A percentile compares a stretch with the other conserved stretches of the same genome.
Evolutionary conservation across 2,113 vertebrate genomes (phyloP).

Genomic region (Fulica atra): DNA sequence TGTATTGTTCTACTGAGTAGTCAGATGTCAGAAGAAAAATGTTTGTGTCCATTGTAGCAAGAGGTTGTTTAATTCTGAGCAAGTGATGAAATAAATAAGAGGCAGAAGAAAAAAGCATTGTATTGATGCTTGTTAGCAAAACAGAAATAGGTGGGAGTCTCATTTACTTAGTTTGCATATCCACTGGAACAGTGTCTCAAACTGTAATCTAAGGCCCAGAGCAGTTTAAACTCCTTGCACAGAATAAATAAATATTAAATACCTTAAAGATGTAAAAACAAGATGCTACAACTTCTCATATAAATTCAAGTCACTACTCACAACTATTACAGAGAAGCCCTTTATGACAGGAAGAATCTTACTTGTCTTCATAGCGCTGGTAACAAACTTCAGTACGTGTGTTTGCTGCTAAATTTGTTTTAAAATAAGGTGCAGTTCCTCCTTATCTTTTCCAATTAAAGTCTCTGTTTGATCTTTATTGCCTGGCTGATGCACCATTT

Average conservation of each 20-base stretch:
- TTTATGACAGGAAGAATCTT: background rate
- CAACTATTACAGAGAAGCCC: background rate
- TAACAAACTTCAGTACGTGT: background rate
- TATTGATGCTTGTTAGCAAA: background rate
- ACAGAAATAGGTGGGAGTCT: background rate
- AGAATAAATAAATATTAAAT: background rate
- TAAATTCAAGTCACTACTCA: background rate
- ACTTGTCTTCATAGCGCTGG: background rate
- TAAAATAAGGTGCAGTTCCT: background rate
- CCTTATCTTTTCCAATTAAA: background rate
- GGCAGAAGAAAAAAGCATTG: background rate
- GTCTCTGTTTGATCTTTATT: background rate
- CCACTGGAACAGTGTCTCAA: background rate
- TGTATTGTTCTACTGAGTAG: background rate
- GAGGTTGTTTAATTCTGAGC: background rate
- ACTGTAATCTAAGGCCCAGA: background rate
- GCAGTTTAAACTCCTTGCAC: background rate
- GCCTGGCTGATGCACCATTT: background rate
- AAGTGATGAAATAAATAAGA: background rate
- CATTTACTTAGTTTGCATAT: background rate
- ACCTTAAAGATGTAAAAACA: background rate
- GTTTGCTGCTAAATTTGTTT: background rate
- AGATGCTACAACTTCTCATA: background rate
- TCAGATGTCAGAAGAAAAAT: background rate
- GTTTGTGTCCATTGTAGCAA: background rate